Evolutionary conservation across 2,113 vertebrate genomes (phyloP).

Genomic region (Phyllostomus hastatus): DNA sequence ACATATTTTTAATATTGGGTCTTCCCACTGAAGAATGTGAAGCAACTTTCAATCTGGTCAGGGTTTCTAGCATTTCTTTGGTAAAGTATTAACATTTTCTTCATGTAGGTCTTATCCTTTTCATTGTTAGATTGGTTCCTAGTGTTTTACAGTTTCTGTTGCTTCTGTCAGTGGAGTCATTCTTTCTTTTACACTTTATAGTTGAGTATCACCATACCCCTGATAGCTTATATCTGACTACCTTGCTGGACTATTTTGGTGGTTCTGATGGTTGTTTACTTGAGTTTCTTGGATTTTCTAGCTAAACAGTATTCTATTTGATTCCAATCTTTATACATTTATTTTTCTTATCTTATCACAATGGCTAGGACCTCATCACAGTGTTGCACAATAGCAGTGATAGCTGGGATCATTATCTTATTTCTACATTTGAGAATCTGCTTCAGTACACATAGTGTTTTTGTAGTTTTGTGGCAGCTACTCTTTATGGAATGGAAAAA

Average conservation of each 20-base stretch:
- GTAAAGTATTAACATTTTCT: neutral
- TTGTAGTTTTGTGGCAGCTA: neutral
- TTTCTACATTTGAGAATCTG: neutral
- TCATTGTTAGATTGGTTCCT: neutral
- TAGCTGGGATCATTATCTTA: neutral
- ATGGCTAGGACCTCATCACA: neutral
- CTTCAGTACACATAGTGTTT: neutral
- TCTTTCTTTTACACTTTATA: neutral
- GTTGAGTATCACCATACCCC: neutral
- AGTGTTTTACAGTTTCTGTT: neutral
- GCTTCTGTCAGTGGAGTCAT: neutral
- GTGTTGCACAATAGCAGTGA: neutral
- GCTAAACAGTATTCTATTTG: neutral
- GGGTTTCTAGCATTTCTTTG: neutral
- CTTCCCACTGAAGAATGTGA: neutral
- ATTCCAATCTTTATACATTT: neutral
- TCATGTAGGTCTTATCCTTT: neutral
- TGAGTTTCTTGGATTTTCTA: neutral
- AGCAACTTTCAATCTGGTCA: neutral
- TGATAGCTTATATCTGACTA: neutral
- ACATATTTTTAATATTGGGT: neutral
- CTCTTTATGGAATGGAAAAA: neutral
- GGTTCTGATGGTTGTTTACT: neutral
- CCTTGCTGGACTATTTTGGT: neutral
- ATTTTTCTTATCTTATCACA: neutral